phyloP scores from a whole-genome alignment of 2,113 vertebrate genomes.

The Neofelis nebulosa region DNA sequence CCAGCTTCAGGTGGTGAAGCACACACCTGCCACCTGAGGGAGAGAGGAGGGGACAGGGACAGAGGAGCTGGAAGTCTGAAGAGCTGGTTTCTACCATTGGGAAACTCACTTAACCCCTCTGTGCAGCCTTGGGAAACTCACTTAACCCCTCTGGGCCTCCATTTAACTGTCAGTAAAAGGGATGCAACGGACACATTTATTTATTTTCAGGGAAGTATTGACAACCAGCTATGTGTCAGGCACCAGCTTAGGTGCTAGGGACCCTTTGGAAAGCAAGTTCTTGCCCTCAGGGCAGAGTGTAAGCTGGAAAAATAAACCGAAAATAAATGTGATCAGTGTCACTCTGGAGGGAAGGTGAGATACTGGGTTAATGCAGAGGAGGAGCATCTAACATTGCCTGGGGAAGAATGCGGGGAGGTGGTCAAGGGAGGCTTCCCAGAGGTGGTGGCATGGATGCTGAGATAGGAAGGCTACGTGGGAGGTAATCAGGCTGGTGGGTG shows the following conservation, averaged over 20 bases:
- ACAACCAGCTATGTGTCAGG: not conserved
- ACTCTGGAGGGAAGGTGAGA: not conserved
- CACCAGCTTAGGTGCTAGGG: not conserved
- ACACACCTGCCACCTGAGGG: not conserved
- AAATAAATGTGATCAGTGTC: not conserved
- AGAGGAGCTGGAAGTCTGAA: not conserved
- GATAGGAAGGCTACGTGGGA: not conserved
- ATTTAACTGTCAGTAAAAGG: not conserved
- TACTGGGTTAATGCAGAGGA: not conserved
- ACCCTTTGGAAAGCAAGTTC: not conserved
- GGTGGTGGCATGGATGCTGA: not conserved
- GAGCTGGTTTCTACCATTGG: not conserved
- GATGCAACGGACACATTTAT: not conserved
- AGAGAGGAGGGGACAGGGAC: not conserved
- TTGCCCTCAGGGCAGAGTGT: not conserved
- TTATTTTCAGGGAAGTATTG: not conserved
- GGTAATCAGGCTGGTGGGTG: not conserved
- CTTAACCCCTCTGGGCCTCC: not conserved
- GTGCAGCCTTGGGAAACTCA: not conserved
- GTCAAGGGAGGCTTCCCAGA: not conserved
- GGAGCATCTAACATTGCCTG: not conserved
- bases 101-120: not conserved
- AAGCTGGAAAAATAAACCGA: not conserved
- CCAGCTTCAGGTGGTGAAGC: not conserved
- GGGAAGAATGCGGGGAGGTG: not conserved